phyloP scores from a whole-genome alignment of 2,888 invertebrate genomes.

The Caradrina clavipalpis region DNA sequence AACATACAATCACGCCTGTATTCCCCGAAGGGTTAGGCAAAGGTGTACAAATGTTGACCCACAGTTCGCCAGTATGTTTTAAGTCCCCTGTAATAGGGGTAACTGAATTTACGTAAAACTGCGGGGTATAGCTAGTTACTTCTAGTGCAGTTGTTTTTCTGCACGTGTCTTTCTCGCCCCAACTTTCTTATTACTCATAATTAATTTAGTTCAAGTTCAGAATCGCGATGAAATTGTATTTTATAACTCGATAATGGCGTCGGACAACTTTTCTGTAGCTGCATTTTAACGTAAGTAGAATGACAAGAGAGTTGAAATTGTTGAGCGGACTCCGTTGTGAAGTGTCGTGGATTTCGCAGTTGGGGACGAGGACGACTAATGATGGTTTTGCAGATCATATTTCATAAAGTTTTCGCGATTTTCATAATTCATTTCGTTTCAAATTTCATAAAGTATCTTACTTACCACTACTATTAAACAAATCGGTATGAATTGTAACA shows the following conservation, averaged over 20 bases:
- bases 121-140: too few species aligned
- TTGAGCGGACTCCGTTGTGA: slow-evolving; percentile 8
- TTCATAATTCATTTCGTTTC: background rate
- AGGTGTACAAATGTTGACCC: too few species aligned
- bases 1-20: too few species aligned
- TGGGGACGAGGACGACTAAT: background rate
- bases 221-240: slow-evolving; percentile 57
- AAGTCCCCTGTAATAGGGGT: too few species aligned
- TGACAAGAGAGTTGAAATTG: slow-evolving; percentile 23
- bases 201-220: slow-evolving; percentile 60
- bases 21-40: too few species aligned
- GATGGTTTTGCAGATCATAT: background rate
- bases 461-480: background rate
- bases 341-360: background rate
- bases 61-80: too few species aligned
- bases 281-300: slow-evolving; percentile 55
- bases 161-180: background rate
- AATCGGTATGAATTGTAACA: too few species aligned
- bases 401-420: background rate
- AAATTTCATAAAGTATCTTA: background rate
- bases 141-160: slow-evolving; percentile 27
- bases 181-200: slow-evolving; percentile 60
- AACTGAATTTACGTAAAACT: too few species aligned
- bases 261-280: slow-evolving; percentile 56
- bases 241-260: slow-evolving; percentile 58